A percentile compares a stretch with the other conserved stretches of the same genome.
These are phyloP conservation scores for Podocnemis expansa DNA, from an alignment of 2,113 vertebrate species.

Conservation along the genomic window DNA sequence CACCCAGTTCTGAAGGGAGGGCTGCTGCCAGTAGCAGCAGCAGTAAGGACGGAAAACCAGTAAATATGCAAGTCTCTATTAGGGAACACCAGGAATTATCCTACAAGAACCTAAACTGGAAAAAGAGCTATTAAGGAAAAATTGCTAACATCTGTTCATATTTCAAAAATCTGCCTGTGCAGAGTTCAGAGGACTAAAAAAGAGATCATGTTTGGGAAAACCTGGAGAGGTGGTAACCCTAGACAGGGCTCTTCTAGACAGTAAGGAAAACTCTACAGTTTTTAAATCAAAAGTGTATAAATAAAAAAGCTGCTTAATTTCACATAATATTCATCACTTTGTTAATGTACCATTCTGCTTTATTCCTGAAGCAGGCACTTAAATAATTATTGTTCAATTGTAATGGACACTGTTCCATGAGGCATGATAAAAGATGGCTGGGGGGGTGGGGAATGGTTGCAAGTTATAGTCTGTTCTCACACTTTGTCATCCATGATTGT, in stretches of 20 bases:
- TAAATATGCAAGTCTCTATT: neutral
- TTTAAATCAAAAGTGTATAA: neutral
- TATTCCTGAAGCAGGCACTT: neutral
- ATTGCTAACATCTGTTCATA: neutral
- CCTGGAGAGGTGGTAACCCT: neutral
- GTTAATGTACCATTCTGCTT: neutral
- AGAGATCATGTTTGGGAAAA: neutral
- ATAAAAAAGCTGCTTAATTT: neutral
- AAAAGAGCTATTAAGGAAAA: neutral
- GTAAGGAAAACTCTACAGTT: neutral
- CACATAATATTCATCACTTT: conserved; percentile 9
- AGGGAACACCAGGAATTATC: neutral
- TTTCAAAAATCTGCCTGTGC: neutral
- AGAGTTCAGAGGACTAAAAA: neutral
- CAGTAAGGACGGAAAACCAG: neutral
- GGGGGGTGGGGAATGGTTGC: no score
- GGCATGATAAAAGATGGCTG: conserved; percentile 27
- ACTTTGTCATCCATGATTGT: no score
- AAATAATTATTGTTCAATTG: neutral
- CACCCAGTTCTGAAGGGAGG: neutral
- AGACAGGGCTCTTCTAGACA: neutral
- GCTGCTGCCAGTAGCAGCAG: no score
- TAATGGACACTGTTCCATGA: conserved; percentile 28
- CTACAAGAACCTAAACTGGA: neutral
- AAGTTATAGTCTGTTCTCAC: no score